phyloP scores from a whole-genome alignment of 2,113 vertebrate species.

The Antidorcas marsupialis region DNA sequence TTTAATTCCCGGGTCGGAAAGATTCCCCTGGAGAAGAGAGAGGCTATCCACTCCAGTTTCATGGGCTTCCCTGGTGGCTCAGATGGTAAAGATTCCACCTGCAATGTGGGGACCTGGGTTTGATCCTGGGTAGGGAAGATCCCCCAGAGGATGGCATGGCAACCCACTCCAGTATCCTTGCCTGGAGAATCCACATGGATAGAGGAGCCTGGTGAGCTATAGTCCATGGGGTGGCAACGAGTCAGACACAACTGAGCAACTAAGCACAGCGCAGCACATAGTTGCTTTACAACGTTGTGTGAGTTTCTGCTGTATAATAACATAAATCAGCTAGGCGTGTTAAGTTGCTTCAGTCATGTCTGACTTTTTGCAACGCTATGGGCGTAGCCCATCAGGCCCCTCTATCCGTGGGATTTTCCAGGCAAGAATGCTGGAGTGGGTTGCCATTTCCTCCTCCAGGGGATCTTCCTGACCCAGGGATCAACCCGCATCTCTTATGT shows the following conservation, averaged over 20 bases:
- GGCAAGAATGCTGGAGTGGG: neutral
- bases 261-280: neutral
- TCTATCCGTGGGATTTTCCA: neutral
- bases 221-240: neutral
- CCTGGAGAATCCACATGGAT: neutral
- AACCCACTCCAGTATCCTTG: neutral
- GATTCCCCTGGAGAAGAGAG: neutral
- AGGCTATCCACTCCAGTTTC: neutral
- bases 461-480: neutral
- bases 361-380: fast-evolving
- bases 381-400: neutral
- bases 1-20: fast-evolving
- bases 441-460: neutral
- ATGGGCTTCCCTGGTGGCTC: neutral
- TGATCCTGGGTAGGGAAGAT: neutral
- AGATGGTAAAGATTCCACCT: neutral
- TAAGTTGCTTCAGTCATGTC: neutral
- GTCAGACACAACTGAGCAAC: neutral
- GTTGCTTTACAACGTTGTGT: neutral
- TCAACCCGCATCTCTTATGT: fast-evolving
- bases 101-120: neutral
- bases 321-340: neutral
- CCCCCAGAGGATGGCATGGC: neutral
- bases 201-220: neutral
- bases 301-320: neutral